These are phyloP conservation scores for Drosophila ezoana DNA, from an alignment of 2,888 invertebrate species.

Conservation along the genomic window DNA sequence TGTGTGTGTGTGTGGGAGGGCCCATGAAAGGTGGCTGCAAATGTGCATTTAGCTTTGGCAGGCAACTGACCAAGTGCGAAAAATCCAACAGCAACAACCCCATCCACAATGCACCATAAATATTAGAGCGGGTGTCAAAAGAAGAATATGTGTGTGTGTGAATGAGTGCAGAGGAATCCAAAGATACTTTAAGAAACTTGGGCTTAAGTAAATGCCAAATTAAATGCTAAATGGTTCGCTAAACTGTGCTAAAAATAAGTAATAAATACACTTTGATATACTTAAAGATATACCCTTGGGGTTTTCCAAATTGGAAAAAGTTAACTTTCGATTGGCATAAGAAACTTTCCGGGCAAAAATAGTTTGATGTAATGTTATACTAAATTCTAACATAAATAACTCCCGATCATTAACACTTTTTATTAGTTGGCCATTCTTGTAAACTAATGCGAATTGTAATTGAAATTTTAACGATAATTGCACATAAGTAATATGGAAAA, in stretches of 20 bases:
- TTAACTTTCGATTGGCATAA: no score
- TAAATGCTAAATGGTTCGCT: background rate
- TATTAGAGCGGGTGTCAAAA: slow-evolving; percentile 65
- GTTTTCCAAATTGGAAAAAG: no score
- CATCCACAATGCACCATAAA: slow-evolving; percentile 54
- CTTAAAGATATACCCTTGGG: no score
- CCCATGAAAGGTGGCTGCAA: slow-evolving; percentile 39
- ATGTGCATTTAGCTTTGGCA: slow-evolving; percentile 44
- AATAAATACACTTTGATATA: no score
- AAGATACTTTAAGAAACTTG: slow-evolving; percentile 7
- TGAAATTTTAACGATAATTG: no score
- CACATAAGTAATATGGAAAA: no score
- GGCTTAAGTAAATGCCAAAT: background rate
- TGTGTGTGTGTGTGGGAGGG: slow-evolving; percentile 6
- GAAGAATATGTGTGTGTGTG: slow-evolving; percentile 48
- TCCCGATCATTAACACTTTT: no score
- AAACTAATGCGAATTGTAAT: no score
- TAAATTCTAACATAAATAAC: no score
- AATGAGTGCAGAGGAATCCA: slow-evolving; percentile 8
- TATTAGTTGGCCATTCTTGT: no score
- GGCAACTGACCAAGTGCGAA: slow-evolving; percentile 48
- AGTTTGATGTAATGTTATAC: no score
- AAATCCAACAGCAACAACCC: slow-evolving; percentile 31
- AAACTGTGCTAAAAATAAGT: background rate
- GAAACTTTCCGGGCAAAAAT: no score